These are phyloP conservation scores for Papilio xuthus DNA, from an alignment of 1,140 invertebrate genomes.

Conservation along the genomic window DNA sequence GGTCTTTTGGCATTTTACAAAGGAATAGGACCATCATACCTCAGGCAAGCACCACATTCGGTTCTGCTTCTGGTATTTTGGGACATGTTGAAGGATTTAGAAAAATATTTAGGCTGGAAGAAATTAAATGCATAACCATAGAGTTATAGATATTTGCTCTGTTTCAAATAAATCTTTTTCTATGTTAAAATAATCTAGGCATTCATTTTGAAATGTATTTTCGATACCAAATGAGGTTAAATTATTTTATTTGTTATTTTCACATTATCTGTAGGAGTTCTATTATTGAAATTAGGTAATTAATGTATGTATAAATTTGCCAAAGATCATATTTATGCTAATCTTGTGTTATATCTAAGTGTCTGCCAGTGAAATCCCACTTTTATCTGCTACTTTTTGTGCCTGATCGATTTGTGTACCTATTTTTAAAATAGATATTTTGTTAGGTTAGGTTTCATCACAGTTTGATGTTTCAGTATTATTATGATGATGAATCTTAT, in stretches of 20 bases:
- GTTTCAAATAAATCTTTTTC: no score
- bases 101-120: conserved; percentile 52
- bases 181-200: no score
- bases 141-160: background rate
- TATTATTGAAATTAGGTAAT: background rate
- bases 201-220: no score
- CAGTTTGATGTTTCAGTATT: conserved; percentile 9
- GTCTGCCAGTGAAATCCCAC: no score
- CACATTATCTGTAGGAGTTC: no score
- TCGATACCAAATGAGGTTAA: background rate
- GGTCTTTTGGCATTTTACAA: conserved; percentile 93
- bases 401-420: no score
- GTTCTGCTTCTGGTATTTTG: conserved; percentile 93
- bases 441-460: background rate
- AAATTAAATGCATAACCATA: background rate
- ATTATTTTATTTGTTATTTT: background rate
- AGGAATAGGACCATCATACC: conserved; percentile 91
- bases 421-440: no score
- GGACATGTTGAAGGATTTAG: conserved; percentile 87
- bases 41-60: conserved; percentile 93
- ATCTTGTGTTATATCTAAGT: no score
- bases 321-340: background rate
- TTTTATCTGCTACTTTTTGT: no score
- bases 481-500: background rate
- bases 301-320: background rate